A percentile compares a stretch with the other conserved stretches of the same genome.
Evolutionary conservation across 2,797 vertebrate species (phyloP).

Genomic region (Anguilla obscura): DNA sequence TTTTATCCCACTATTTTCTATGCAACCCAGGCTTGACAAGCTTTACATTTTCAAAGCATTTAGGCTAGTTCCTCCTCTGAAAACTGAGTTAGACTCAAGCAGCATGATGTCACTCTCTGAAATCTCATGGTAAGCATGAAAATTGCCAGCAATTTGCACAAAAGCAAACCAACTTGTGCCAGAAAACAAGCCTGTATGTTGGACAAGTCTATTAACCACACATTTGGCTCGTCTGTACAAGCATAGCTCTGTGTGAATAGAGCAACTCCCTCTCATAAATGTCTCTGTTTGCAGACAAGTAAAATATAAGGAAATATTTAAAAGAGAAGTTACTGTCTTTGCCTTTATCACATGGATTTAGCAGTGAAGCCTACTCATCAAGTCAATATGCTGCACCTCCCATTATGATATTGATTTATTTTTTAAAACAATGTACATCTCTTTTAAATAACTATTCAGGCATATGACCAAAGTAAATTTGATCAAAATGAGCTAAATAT

Average conservation of each 20-base stretch:
- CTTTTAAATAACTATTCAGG: background rate
- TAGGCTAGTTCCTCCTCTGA: background rate
- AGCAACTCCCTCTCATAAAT: constrained; percentile 8
- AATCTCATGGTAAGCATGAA: background rate
- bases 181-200: background rate
- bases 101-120: constrained; percentile 11
- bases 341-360: background rate
- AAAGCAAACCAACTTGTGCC: background rate
- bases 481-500: no score
- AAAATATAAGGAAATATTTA: background rate
- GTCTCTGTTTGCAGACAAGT: background rate
- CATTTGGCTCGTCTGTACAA: background rate
- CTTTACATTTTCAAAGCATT: background rate
- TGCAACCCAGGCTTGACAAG: background rate
- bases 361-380: background rate
- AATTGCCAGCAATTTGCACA: background rate
- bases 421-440: no score
- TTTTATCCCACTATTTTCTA: background rate
- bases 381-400: background rate
- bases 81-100: background rate
- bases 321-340: background rate
- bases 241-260: background rate
- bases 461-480: no score
- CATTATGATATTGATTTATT: background rate
- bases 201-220: background rate